Conservation (phyloP, 2,888 invertebrate species). For the Coremacera marginata region DNA sequence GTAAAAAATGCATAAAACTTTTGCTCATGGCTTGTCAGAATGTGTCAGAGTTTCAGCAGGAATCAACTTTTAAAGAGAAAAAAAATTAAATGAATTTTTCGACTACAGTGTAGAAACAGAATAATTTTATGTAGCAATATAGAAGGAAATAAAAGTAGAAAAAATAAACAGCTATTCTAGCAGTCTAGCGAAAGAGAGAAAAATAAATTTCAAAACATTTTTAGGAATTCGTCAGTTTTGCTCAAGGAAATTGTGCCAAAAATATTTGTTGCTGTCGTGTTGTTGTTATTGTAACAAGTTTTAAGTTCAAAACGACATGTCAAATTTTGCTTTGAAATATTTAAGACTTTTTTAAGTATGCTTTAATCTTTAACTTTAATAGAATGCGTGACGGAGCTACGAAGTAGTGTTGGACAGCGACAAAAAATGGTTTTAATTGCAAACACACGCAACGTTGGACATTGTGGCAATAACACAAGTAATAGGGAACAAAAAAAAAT, state of each 20-base stretch:
- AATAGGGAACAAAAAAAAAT: slow-evolving; percentile 3
- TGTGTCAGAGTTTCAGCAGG: slow-evolving; percentile 61
- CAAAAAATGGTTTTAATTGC: slow-evolving; percentile 2
- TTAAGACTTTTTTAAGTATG: slow-evolving; percentile 2
- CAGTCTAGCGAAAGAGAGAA: not conserved
- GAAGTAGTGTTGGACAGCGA: not conserved
- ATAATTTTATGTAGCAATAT: not conserved
- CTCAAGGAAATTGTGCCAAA: slow-evolving; percentile 51
- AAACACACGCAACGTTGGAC: not conserved
- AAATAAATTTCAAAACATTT: not conserved
- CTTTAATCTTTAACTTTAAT: slow-evolving; percentile 15
- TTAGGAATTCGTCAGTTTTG: slow-evolving; percentile 51
- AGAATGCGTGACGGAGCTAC: not conserved
- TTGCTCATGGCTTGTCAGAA: slow-evolving; percentile 64
- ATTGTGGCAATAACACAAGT: not conserved
- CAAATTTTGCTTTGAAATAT: not conserved
- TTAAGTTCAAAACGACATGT: not conserved
- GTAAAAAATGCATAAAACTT: slow-evolving; percentile 58
- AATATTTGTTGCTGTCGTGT: slow-evolving; percentile 41
- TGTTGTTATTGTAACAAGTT: not conserved
- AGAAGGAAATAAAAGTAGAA: not conserved
- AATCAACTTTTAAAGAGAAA: slow-evolving; percentile 36
- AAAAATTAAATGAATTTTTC: not conserved
- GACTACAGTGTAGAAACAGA: not conserved
- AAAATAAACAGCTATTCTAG: not conserved